Percentiles rank a stretch among this genome's conserved stretches.
These are phyloP conservation scores for Pristionchus maxplancki DNA, from an alignment of 2,888 invertebrate genomes.

Conservation along the genomic window DNA sequence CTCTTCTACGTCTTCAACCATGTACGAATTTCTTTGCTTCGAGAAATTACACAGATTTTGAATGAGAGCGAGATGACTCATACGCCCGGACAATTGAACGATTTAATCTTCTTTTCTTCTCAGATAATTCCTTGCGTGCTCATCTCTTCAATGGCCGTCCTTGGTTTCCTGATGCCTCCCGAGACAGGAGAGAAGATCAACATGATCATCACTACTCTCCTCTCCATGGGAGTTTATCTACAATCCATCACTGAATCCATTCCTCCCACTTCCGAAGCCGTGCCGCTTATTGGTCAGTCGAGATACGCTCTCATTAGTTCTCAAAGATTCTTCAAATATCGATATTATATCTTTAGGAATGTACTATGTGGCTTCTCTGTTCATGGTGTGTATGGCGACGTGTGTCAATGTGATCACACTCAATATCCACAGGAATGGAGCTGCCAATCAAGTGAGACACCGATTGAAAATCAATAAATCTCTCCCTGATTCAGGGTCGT, in stretches of 20 bases:
- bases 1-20: constrained; percentile 81
- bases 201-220: constrained; percentile 81
- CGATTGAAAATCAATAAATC: neutral
- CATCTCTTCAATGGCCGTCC: constrained; percentile 81
- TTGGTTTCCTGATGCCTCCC: constrained; percentile 82
- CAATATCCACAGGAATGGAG: constrained; percentile 84
- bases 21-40: constrained; percentile 56
- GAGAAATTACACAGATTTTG: no score
- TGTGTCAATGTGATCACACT: constrained; percentile 83
- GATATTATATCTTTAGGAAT: no score
- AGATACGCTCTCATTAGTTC: neutral
- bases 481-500: constrained; percentile 52
- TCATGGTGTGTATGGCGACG: constrained; percentile 80
- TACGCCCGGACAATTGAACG: no score
- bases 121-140: constrained; percentile 82
- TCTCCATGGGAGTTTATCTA: constrained; percentile 82
- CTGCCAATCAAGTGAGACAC: constrained; percentile 68
- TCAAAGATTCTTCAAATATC: no score
- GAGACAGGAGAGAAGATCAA: constrained; percentile 81
- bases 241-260: constrained; percentile 82
- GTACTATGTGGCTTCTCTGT: constrained; percentile 82
- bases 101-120: neutral
- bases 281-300: constrained; percentile 81
- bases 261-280: constrained; percentile 82
- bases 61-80: no score